Conservation (phyloP, 2,888 invertebrate species). For the Mythimna pallens region DNA sequence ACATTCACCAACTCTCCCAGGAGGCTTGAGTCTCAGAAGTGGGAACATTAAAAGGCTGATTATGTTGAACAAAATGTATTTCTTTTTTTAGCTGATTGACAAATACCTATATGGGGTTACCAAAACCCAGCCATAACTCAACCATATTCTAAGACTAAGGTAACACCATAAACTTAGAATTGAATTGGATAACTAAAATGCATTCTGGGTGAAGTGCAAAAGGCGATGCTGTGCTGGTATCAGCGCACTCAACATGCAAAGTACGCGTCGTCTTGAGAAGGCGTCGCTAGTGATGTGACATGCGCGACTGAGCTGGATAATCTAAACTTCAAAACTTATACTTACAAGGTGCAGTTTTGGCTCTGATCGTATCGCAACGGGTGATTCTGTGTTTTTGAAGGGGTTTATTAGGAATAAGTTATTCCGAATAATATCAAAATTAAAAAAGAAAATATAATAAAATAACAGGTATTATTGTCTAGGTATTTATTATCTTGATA, state of each 20-base stretch:
- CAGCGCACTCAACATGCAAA: slow-evolving; percentile 70
- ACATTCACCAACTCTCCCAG: too few species aligned
- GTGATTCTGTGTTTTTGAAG: too few species aligned
- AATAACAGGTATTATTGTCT: too few species aligned
- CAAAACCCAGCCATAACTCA: slow-evolving; percentile 2
- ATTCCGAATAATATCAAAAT: too few species aligned
- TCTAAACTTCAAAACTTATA: not conserved
- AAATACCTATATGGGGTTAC: not conserved
- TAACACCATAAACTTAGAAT: slow-evolving; percentile 56
- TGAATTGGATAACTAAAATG: slow-evolving; percentile 66
- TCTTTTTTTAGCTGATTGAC: not conserved
- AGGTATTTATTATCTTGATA: too few species aligned
- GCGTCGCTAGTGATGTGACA: slow-evolving; percentile 54
- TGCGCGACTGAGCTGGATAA: not conserved
- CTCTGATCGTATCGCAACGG: not conserved
- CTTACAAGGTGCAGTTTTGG: not conserved
- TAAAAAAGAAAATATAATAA: too few species aligned
- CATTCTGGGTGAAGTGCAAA: slow-evolving; percentile 67
- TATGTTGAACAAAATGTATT: too few species aligned
- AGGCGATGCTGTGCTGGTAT: slow-evolving; percentile 63
- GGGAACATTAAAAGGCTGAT: too few species aligned
- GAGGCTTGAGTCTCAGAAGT: too few species aligned
- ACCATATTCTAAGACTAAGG: slow-evolving; percentile 14
- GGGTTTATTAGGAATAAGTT: too few species aligned
- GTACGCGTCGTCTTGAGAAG: slow-evolving; percentile 61